Evolutionary conservation across 2,888 invertebrate genomes (phyloP), one percentile per base, ranked within the genome.

Genomic region (Erannis defoliaria): DNA sequence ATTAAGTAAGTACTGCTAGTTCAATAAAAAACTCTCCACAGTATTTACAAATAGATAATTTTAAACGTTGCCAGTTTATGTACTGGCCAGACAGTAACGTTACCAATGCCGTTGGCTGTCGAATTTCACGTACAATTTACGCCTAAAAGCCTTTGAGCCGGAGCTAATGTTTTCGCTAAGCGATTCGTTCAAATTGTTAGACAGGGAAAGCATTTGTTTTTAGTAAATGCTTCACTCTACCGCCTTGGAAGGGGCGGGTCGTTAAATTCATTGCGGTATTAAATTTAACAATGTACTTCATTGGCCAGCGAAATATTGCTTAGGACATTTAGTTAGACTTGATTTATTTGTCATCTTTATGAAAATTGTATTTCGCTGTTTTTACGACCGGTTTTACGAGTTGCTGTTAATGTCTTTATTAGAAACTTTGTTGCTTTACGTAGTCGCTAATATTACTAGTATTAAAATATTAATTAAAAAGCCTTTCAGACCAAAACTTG

Each of bases 111-210:
- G 75, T 79, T 83, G 78, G 74, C 83, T 85, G 82, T 85, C 84
- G 84, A 90, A 90, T 90, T 90, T 92, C 85, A 90, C 88, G 88
- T 86, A 82, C 88, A 89, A 90, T 90, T 92, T 91, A 82, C 87
- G 81, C 80, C 82, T 80, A 84, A 90, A 87, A 88, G 86, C 89
- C 80, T 88, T 88, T 88, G 86, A 89, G 85, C 85, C 89, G 79
- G 75, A 75, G 84, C 85, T 89, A 90, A 89, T 89, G 89, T 89
- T 90, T 89, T 86, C 81, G 84, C 86, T 89, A 85, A 90, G 88
- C 89, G 84, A 85, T 86, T 86, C 84, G 75, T 86, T 85, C 80
- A 84, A 72, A 73, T 67, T 75, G 61, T 70, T 57, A 74, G 73
- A 73, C 70, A 69, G 45, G 62, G 57, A 62, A 57, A 63, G 67